Conservation (phyloP, 1,140 invertebrate species). For the Drosophila pallidifrons region DNA sequence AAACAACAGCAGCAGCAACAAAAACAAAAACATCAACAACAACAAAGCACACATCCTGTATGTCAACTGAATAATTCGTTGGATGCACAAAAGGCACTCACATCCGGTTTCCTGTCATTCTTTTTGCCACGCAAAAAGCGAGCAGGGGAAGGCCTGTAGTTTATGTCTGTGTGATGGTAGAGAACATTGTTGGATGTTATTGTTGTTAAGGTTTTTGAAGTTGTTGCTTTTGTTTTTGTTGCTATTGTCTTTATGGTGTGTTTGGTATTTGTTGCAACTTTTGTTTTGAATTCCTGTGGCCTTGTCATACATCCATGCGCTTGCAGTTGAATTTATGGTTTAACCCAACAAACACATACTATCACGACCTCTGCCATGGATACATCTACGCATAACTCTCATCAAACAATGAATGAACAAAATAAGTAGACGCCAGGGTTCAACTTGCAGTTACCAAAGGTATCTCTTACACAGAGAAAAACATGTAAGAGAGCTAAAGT, state of each 20-base stretch:
- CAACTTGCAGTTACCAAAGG: too few relatives aligned
- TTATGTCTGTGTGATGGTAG: slow-evolving; percentile 62
- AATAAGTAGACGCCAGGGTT: slow-evolving; percentile 30
- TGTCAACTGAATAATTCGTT: slow-evolving; percentile 84
- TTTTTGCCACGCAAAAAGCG: slow-evolving; percentile 62
- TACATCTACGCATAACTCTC: slow-evolving; percentile 51
- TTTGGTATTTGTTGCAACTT: slow-evolving; percentile 82
- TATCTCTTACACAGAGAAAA: too few relatives aligned
- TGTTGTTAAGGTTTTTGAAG: slow-evolving; percentile 11
- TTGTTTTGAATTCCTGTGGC: slow-evolving; percentile 83
- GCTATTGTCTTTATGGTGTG: slow-evolving; percentile 77
- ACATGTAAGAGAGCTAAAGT: too few relatives aligned
- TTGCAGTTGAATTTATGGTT: slow-evolving; percentile 79
- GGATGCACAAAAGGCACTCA: slow-evolving; percentile 83
- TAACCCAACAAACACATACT: slow-evolving; percentile 44
- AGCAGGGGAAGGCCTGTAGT: slow-evolving; percentile 55
- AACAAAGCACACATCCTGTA: slow-evolving; percentile 81
- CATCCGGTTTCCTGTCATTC: slow-evolving; percentile 83
- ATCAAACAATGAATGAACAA: slow-evolving; percentile 68
- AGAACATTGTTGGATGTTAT: slow-evolving; percentile 4
- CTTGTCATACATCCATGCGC: slow-evolving; percentile 78
- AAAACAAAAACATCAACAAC: slow-evolving; percentile 49
- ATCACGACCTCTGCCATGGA: neutral
- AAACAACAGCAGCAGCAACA: slow-evolving; percentile 33
- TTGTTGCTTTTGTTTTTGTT: slow-evolving; percentile 55